These are phyloP conservation scores for Rhea americana DNA, from an alignment of 2,113 vertebrate species.

Conservation along the genomic window DNA sequence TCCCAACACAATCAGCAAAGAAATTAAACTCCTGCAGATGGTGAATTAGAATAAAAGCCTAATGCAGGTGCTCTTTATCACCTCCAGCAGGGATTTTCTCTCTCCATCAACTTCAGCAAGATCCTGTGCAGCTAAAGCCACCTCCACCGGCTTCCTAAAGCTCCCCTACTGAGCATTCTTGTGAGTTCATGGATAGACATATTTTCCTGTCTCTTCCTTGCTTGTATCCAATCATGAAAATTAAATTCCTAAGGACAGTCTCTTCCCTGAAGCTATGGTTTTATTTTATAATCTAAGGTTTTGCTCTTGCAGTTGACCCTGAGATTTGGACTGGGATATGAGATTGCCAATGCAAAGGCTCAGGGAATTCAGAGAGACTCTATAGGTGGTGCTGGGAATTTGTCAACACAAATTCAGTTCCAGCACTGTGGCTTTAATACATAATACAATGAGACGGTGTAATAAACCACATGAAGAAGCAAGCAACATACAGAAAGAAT, in stretches of 20 bases:
- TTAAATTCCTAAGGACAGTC: background rate
- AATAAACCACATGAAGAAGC: background rate
- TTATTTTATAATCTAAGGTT: background rate
- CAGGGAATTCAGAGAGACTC: background rate
- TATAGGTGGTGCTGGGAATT: background rate
- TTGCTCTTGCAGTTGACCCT: background rate
- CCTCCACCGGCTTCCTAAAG: background rate
- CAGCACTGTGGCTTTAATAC: background rate
- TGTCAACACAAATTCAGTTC: background rate
- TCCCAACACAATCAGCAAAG: background rate
- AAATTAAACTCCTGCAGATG: background rate
- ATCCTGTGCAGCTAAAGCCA: background rate
- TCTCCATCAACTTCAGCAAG: background rate
- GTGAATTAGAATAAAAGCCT: conserved; percentile 21
- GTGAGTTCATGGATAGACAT: background rate
- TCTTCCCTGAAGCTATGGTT: background rate
- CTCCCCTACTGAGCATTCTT: background rate
- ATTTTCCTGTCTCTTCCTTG: background rate
- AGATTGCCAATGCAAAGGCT: background rate
- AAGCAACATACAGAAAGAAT: background rate
- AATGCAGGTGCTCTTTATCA: conserved; percentile 10
- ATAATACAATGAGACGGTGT: background rate
- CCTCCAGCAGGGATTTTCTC: background rate
- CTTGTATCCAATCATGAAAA: background rate
- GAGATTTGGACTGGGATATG: background rate